Percentiles rank a stretch among this genome's conserved stretches.
Conservation (phyloP, 2,888 invertebrate genomes). For the Apamea crenata region DNA sequence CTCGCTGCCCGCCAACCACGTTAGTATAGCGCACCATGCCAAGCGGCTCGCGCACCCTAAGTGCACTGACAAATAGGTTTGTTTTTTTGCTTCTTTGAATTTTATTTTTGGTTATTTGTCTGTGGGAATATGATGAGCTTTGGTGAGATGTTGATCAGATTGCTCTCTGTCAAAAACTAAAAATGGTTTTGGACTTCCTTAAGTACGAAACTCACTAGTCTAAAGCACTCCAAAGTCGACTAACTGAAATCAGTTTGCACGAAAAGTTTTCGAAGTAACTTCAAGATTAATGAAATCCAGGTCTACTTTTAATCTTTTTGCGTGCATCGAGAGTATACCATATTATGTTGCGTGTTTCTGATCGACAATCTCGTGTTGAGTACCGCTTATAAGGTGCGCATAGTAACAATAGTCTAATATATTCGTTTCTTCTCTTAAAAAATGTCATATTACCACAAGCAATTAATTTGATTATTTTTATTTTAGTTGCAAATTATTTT, state of each 20-base stretch:
- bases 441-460: slow-evolving; percentile 61
- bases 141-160: neutral
- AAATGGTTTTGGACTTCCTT: neutral
- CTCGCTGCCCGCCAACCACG: slow-evolving; percentile 81
- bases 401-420: neutral
- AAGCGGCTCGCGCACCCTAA: slow-evolving; percentile 80
- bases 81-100: slow-evolving; percentile 69
- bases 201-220: neutral
- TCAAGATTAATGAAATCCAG: neutral
- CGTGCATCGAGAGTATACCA: neutral
- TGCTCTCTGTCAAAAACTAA: neutral
- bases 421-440: neutral
- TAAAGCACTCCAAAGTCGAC: neutral
- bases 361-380: slow-evolving; percentile 8
- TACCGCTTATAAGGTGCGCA: slow-evolving; percentile 6
- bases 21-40: slow-evolving; percentile 80
- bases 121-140: slow-evolving; percentile 40
- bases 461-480: slow-evolving; percentile 32
- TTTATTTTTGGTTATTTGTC: slow-evolving; percentile 20
- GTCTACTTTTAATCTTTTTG: neutral
- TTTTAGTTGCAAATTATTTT: slow-evolving; percentile 53
- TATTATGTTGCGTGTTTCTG: slow-evolving; percentile 5
- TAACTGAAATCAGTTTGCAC: neutral
- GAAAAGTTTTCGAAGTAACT: neutral
- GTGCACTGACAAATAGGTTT: slow-evolving; percentile 88